phyloP scores from a whole-genome alignment of 2,888 invertebrate species.

The Rhamnusium bicolor region DNA sequence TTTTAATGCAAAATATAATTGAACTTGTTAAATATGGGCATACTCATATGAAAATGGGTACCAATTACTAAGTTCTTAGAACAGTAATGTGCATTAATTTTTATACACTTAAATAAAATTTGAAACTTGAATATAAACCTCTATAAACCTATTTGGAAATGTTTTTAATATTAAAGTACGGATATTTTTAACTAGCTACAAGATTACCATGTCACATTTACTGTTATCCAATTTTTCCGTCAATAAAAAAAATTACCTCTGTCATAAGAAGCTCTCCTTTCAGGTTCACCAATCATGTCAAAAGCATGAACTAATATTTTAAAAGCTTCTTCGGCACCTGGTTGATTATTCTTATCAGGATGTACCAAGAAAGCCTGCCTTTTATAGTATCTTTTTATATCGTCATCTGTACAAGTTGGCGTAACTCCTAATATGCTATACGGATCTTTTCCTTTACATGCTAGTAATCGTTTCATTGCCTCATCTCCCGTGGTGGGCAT shows the following conservation, averaged over 20 bases:
- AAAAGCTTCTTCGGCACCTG: slow-evolving; percentile 96
- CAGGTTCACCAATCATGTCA: slow-evolving; percentile 93
- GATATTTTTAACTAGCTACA: too few relatives aligned
- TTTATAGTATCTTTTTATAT: slow-evolving; percentile 95
- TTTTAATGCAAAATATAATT: neutral
- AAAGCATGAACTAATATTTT: slow-evolving; percentile 96
- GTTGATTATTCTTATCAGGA: slow-evolving; percentile 96
- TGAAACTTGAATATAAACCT: too few relatives aligned
- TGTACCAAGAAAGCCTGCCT: slow-evolving; percentile 95
- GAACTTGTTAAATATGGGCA: too few relatives aligned
- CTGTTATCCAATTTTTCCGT: too few relatives aligned
- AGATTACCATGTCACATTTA: too few relatives aligned
- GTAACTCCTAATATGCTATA: slow-evolving; percentile 86
- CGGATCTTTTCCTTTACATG: slow-evolving; percentile 96
- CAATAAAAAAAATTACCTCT: slow-evolving; percentile 68
- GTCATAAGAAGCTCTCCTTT: slow-evolving; percentile 72
- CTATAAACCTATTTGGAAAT: too few relatives aligned
- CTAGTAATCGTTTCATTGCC: slow-evolving; percentile 90
- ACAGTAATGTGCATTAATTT: too few relatives aligned
- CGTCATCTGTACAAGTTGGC: slow-evolving; percentile 91
- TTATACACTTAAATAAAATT: too few relatives aligned
- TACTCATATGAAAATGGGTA: too few relatives aligned
- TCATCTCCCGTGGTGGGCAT: slow-evolving; percentile 94
- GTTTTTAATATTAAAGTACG: too few relatives aligned
- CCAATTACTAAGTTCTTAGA: too few relatives aligned